These are phyloP conservation scores for Psix sp. DNA, from an alignment of 1,140 invertebrate species.

Conservation along the genomic window DNA sequence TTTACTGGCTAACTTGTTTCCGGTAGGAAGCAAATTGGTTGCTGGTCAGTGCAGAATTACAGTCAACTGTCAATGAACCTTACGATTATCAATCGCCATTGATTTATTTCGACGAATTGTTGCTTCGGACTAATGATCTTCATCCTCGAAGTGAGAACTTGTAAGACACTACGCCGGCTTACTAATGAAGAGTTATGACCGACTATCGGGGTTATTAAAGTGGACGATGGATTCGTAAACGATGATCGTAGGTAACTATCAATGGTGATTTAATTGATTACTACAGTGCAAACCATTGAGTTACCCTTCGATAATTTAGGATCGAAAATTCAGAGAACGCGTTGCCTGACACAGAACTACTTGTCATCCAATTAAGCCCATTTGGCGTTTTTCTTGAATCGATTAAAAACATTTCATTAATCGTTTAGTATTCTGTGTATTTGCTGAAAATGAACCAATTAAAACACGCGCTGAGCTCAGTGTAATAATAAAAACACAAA, in stretches of 20 bases:
- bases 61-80: constrained; percentile 17
- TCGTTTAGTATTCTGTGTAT: too few relatives aligned
- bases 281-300: too few relatives aligned
- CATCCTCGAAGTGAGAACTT: not conserved
- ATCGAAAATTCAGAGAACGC: too few relatives aligned
- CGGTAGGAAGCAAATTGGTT: constrained; percentile 31
- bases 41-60: constrained; percentile 14
- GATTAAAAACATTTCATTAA: too few relatives aligned
- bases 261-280: too few relatives aligned
- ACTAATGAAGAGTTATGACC: constrained; percentile 20
- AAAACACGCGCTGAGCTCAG: too few relatives aligned
- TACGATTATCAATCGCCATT: constrained; percentile 11
- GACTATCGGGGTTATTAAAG: constrained; percentile 10
- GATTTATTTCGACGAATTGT: constrained; percentile 25
- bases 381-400: too few relatives aligned
- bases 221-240: constrained; percentile 9
- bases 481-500: too few relatives aligned
- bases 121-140: constrained; percentile 12
- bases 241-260: constrained; percentile 2
- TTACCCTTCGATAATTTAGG: too few relatives aligned
- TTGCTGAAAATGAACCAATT: too few relatives aligned
- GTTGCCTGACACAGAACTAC: too few relatives aligned
- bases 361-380: too few relatives aligned
- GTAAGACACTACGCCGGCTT: not conserved
- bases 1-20: constrained; percentile 26